A percentile compares a stretch with the other conserved stretches of the same genome.
These are phyloP conservation scores for Lysiphlebus fabarum DNA, from an alignment of 1,140 invertebrate genomes.

Conservation along the genomic window DNA sequence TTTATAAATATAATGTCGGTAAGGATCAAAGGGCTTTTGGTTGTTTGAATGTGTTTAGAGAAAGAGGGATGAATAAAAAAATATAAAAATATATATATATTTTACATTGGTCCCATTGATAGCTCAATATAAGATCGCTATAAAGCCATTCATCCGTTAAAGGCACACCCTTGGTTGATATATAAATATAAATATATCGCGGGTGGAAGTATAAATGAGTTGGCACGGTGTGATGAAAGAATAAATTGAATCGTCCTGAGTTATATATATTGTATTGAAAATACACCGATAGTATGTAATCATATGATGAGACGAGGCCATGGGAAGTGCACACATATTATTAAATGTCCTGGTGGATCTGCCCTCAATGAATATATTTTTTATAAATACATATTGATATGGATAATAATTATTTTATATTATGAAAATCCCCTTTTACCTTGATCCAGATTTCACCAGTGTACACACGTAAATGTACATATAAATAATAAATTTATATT, in stretches of 20 bases:
- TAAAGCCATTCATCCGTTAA: constrained; percentile 11
- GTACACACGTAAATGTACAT: neutral
- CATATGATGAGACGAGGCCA: constrained; percentile 21
- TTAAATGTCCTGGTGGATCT: constrained; percentile 28
- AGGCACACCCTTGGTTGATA: too few relatives aligned
- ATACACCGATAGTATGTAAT: constrained; percentile 12
- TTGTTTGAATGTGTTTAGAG: neutral
- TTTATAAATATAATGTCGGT: constrained; percentile 1
- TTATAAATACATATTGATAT: constrained; percentile 4
- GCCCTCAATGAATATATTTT: neutral
- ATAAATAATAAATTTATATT: too few relatives aligned
- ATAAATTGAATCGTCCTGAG: constrained; percentile 6
- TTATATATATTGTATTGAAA: constrained; percentile 7
- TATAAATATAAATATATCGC: neutral
- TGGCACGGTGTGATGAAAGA: constrained; percentile 8
- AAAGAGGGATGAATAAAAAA: constrained; percentile 1
- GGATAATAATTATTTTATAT: constrained; percentile 13
- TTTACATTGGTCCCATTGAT: constrained; percentile 9
- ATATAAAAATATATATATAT: constrained; percentile 5
- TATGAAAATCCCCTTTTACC: neutral
- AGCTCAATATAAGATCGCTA: constrained; percentile 12
- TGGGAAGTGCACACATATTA: constrained; percentile 49
- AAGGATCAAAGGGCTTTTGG: constrained; percentile 14
- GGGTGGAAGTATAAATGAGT: constrained; percentile 12
- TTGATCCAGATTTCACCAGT: neutral